Conservation (phyloP, 2,113 vertebrate genomes). For the Cryptomyrus ogoouensis region DNA sequence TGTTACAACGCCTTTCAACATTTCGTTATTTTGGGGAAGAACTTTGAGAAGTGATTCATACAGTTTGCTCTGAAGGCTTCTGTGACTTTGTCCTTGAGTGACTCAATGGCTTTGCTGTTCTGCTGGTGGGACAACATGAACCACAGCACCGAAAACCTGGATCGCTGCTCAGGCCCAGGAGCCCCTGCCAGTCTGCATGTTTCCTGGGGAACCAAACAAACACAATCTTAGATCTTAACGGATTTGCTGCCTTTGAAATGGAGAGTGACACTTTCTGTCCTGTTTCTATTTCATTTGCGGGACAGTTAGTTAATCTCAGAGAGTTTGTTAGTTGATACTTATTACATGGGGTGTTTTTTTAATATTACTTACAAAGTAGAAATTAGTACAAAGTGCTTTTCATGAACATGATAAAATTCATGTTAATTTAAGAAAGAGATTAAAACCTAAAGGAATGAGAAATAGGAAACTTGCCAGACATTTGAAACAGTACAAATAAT, state of each 20-base stretch:
- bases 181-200: background rate
- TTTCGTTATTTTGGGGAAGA: background rate
- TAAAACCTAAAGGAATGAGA: background rate
- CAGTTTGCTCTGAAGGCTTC: background rate
- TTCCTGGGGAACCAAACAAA: background rate
- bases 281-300: background rate
- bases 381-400: background rate
- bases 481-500: background rate
- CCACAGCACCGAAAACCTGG: background rate
- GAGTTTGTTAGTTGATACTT: background rate
- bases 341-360: background rate
- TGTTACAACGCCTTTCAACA: no score
- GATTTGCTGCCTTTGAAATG: background rate
- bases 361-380: background rate
- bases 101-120: conserved; percentile 18
- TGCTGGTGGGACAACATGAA: conserved; percentile 7
- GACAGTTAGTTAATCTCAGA: background rate
- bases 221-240: background rate
- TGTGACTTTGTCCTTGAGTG: conserved; percentile 11
- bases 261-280: background rate
- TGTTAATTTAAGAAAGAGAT: background rate
- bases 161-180: background rate
- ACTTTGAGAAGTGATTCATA: background rate
- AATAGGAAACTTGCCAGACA: background rate
- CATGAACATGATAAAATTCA: background rate